Evolutionary conservation across 2,888 invertebrate species (phyloP).

Genomic region (Cerastis rubricosa): DNA sequence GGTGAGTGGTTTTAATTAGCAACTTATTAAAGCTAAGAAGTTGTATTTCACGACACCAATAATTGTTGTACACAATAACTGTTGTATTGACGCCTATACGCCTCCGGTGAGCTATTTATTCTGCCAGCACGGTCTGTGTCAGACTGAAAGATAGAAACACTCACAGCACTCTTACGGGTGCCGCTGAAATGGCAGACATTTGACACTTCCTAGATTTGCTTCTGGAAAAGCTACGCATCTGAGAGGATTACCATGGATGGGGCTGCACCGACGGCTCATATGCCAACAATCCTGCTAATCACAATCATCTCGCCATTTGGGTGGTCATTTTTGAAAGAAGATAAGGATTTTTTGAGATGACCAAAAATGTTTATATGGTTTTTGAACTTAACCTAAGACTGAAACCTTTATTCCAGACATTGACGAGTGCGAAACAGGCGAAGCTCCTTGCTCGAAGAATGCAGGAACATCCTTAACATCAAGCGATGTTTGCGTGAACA

Average conservation of each 20-base stretch:
- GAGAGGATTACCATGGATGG: not conserved
- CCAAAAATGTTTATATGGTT: not conserved
- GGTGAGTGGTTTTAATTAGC: constrained; percentile 88
- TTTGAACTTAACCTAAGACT: not conserved
- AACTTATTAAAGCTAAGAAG: not conserved
- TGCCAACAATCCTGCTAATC: too few species aligned
- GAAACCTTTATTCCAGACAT: constrained; percentile 83
- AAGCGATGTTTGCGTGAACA: constrained; percentile 95
- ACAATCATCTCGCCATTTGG: too few species aligned
- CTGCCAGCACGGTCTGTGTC: not conserved
- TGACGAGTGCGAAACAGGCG: constrained; percentile 95
- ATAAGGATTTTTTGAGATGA: too few species aligned
- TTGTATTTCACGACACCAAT: too few species aligned
- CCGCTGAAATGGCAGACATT: not conserved
- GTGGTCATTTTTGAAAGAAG: too few species aligned
- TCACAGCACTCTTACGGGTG: not conserved
- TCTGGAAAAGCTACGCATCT: not conserved
- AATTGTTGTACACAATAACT: too few species aligned
- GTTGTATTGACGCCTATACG: too few species aligned
- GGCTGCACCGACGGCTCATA: not conserved
- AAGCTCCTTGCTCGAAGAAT: constrained; percentile 93
- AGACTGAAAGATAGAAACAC: not conserved
- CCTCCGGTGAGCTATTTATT: not conserved
- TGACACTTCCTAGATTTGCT: not conserved
- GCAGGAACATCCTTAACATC: constrained; percentile 88